Percentiles rank a stretch among this genome's conserved stretches.
phyloP scores from a whole-genome alignment of 2,888 invertebrate genomes.

The Dryocosmus kuriphilus region DNA sequence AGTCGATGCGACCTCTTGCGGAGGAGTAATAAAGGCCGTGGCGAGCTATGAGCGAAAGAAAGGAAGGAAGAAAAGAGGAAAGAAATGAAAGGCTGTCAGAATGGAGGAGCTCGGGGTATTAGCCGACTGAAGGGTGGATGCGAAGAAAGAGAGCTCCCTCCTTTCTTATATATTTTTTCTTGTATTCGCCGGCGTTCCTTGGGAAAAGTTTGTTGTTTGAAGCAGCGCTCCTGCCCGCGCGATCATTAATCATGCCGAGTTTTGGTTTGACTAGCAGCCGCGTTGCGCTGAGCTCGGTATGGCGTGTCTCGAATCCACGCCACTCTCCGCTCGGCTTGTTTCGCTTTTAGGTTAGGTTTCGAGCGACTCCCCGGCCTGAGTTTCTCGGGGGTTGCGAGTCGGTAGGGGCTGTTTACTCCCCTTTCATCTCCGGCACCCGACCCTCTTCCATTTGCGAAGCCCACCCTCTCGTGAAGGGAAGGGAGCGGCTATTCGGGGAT shows the following conservation, averaged over 20 bases:
- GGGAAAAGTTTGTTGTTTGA: conserved; percentile 84
- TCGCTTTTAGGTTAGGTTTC: conserved; percentile 53
- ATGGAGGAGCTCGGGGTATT: conserved; percentile 71
- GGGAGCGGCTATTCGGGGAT: conserved; percentile 62
- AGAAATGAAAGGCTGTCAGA: conserved; percentile 74
- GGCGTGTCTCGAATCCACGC: conserved; percentile 48
- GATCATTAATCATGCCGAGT: conserved; percentile 82
- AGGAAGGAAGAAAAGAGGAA: conserved; percentile 63
- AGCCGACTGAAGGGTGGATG: conserved; percentile 77
- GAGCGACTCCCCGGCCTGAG: conserved; percentile 45
- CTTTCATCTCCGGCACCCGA: conserved; percentile 52
- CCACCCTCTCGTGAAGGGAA: conserved; percentile 56
- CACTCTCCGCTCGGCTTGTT: conserved; percentile 46
- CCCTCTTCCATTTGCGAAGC: conserved; percentile 54
- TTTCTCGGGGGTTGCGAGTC: conserved; percentile 54
- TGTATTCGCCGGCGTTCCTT: conserved; percentile 77
- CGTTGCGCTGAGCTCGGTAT: conserved; percentile 50
- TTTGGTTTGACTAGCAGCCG: conserved; percentile 76
- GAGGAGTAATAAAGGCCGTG: conserved; percentile 51
- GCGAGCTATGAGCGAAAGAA: conserved; percentile 49
- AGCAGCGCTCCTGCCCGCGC: conserved; percentile 79
- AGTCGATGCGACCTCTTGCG: conserved; percentile 25
- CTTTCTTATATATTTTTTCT: conserved; percentile 77
- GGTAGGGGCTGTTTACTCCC: conserved; percentile 50
- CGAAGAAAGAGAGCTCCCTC: conserved; percentile 76